Conservation (phyloP, 2,113 vertebrate species). For the Vanacampus margaritifer region DNA sequence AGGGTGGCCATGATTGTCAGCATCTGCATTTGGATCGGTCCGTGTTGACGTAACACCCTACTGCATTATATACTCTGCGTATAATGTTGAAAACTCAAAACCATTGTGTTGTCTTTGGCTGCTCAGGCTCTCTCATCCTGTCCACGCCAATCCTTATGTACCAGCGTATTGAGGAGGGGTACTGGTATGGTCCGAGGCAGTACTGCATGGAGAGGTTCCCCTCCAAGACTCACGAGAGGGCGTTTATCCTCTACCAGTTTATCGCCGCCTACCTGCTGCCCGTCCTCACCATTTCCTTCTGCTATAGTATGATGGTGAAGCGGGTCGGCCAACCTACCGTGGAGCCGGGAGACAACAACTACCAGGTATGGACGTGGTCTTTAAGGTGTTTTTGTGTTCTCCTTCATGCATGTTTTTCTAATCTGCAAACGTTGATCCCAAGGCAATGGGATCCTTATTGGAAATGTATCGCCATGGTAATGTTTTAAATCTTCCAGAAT, state of each 20-base stretch:
- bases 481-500: too few relatives aligned
- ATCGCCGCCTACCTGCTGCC: constrained; percentile 77
- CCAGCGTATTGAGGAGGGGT: constrained; percentile 77
- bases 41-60: constrained; percentile 3
- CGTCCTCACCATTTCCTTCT: constrained; percentile 76
- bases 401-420: background rate
- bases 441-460: background rate
- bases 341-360: constrained; percentile 78
- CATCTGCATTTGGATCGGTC: constrained; percentile 82
- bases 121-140: constrained; percentile 76
- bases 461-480: too few relatives aligned
- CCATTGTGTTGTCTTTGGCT: background rate
- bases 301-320: constrained; percentile 81
- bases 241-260: constrained; percentile 81
- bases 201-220: constrained; percentile 81
- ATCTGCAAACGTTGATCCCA: background rate
- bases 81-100: background rate
- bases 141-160: constrained; percentile 77
- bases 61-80: too few relatives aligned
- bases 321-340: constrained; percentile 76
- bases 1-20: constrained; percentile 79
- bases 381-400: background rate
- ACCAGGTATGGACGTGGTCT: constrained; percentile 64
- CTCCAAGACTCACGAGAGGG: constrained; percentile 74
- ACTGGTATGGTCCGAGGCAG: constrained; percentile 78